These are phyloP conservation scores for Trypoxylon attenuatum DNA, from an alignment of 2,888 invertebrate species.

Conservation along the genomic window DNA sequence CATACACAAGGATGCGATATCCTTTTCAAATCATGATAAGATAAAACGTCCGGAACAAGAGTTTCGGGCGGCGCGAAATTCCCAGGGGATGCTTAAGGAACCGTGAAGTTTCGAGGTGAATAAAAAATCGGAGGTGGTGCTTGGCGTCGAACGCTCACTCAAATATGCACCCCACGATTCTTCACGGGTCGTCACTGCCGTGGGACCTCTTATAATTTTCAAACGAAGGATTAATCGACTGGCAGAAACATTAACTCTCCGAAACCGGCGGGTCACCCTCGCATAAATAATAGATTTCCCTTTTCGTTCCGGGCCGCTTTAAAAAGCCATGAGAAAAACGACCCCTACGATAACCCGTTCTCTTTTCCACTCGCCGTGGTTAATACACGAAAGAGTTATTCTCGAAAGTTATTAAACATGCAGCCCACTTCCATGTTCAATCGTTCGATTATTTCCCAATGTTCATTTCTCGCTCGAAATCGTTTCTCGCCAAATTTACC, in stretches of 20 bases:
- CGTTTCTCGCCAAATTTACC: too few species aligned
- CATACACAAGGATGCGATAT: too few species aligned
- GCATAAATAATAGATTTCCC: conserved; percentile 53
- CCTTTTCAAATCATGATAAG: conserved; percentile 48
- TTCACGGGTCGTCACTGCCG: conserved; percentile 56
- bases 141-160: conserved; percentile 45
- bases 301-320: conserved; percentile 39
- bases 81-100: conserved; percentile 47
- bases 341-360: background rate
- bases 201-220: conserved; percentile 62
- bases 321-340: conserved; percentile 41
- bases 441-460: background rate
- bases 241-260: conserved; percentile 60
- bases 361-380: conserved; percentile 1
- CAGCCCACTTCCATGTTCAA: conserved; percentile 5
- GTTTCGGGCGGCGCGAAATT: conserved; percentile 39
- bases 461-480: too few species aligned
- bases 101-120: conserved; percentile 54
- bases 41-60: conserved; percentile 43
- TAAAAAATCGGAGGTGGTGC: conserved; percentile 52
- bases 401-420: conserved; percentile 12
- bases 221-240: conserved; percentile 66
- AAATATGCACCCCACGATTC: conserved; percentile 61
- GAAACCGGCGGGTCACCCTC: conserved; percentile 52
- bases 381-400: conserved; percentile 28